These are phyloP conservation scores for Trididemnum clinides DNA, from an alignment of 23 tunicate species.

Conservation along the genomic window DNA sequence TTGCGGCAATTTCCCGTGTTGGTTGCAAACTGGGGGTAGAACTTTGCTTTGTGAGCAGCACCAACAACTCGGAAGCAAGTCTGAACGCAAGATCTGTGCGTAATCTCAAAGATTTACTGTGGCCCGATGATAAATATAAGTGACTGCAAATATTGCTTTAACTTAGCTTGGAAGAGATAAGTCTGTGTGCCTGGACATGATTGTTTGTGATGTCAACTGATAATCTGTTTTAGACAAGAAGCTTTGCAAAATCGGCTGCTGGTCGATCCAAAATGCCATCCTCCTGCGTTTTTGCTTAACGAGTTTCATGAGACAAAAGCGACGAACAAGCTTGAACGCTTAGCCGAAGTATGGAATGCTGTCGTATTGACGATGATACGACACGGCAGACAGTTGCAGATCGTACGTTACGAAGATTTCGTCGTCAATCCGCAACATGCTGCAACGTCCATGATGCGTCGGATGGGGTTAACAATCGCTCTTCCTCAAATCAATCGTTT, in stretches of 20 bases:
- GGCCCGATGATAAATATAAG: too few species aligned
- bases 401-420: conserved; percentile 82
- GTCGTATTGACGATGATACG: conserved; percentile 26
- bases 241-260: background rate
- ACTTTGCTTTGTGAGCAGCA: too few species aligned
- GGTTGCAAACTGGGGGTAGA: too few species aligned
- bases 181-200: too few species aligned
- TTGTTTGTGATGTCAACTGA: too few species aligned
- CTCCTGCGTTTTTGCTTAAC: conserved; percentile 12
- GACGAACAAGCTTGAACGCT: conserved; percentile 23
- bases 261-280: background rate
- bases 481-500: conserved; percentile 60
- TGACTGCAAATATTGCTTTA: too few species aligned
- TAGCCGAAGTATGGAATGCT: conserved; percentile 68
- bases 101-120: too few species aligned
- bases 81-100: too few species aligned
- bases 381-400: conserved; percentile 51
- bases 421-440: conserved; percentile 39
- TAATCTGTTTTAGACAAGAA: conserved; percentile 19
- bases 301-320: background rate
- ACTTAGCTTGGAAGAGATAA: too few species aligned
- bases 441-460: conserved; percentile 15
- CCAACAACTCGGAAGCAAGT: too few species aligned
- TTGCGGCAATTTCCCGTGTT: too few species aligned
- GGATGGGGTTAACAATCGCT: conserved; percentile 50